Percentiles rank a stretch among this genome's conserved stretches.
These are phyloP conservation scores for Drosophila tsacasi DNA, from an alignment of 1,140 invertebrate genomes.

Conservation along the genomic window DNA sequence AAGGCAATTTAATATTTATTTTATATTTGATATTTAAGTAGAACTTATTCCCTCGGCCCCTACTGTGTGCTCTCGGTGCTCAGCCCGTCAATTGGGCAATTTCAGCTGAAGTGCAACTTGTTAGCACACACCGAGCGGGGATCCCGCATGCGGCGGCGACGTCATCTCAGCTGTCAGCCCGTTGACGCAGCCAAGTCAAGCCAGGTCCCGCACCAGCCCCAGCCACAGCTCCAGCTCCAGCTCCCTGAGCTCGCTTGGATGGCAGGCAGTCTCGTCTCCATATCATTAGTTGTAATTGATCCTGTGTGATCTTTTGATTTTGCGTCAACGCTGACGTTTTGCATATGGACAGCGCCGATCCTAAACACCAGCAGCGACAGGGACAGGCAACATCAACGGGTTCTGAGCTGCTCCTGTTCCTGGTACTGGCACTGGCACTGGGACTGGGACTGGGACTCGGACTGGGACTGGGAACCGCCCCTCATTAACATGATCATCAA, in stretches of 20 bases:
- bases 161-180: constrained; percentile 47
- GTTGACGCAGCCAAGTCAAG: constrained; percentile 64
- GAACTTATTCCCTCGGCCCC: constrained; percentile 14
- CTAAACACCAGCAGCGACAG: constrained; percentile 66
- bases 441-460: constrained; percentile 7
- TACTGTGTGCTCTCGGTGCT: constrained; percentile 17
- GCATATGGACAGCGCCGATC: constrained; percentile 42
- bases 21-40: not conserved
- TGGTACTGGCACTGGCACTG: not conserved
- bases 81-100: constrained; percentile 74
- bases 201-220: not conserved
- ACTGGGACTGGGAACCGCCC: constrained; percentile 47
- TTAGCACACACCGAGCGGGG: constrained; percentile 49
- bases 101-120: constrained; percentile 70
- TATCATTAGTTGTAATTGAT: constrained; percentile 84
- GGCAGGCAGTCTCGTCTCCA: constrained; percentile 48
- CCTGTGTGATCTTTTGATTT: constrained; percentile 83
- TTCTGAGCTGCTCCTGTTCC: constrained; percentile 6
- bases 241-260: not conserved
- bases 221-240: not conserved
- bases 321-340: constrained; percentile 78
- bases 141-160: constrained; percentile 66
- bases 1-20: not conserved
- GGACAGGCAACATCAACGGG: constrained; percentile 24
- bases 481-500: constrained; percentile 84